These are phyloP conservation scores for Ochotona princeps DNA, from an alignment of 2,113 vertebrate species.

Conservation along the genomic window DNA sequence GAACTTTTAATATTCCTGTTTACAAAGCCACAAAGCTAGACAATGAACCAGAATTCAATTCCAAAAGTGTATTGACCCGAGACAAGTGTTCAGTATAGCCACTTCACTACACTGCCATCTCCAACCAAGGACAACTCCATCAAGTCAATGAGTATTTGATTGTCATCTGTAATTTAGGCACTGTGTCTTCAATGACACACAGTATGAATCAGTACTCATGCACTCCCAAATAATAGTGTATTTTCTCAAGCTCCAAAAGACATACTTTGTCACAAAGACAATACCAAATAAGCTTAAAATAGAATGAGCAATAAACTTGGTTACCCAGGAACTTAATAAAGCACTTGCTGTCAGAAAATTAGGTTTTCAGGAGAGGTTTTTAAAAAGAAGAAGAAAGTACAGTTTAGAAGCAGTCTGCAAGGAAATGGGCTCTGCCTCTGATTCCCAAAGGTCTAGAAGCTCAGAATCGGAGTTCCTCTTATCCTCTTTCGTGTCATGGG, in stretches of 20 bases:
- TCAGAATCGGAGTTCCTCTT: neutral
- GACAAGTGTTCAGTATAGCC: slow-evolving; percentile 29
- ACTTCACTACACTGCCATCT: neutral
- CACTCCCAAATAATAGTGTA: neutral
- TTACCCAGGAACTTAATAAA: slow-evolving; percentile 56
- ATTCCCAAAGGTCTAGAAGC: neutral
- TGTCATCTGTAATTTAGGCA: neutral
- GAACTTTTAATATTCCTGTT: neutral
- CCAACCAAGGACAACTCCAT: neutral
- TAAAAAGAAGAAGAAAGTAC: neutral
- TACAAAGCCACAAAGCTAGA: slow-evolving; percentile 24
- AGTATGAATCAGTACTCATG: neutral
- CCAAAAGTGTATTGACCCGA: neutral
- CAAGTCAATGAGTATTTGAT: slow-evolving; percentile 3
- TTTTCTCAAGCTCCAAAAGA: slow-evolving; percentile 29
- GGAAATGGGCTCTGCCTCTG: neutral
- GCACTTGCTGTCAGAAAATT: slow-evolving; percentile 41
- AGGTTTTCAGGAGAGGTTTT: neutral
- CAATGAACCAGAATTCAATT: neutral
- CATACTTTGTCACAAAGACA: slow-evolving; percentile 22
- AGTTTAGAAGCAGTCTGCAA: neutral
- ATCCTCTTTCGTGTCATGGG: neutral
- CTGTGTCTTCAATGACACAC: neutral
- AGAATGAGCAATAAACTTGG: slow-evolving; percentile 45
- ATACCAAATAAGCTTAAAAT: slow-evolving; percentile 44